Percentiles rank a stretch among this genome's conserved stretches.
Evolutionary conservation across 2,888 invertebrate genomes (phyloP).

Genomic region (Drosophila emarginata): DNA sequence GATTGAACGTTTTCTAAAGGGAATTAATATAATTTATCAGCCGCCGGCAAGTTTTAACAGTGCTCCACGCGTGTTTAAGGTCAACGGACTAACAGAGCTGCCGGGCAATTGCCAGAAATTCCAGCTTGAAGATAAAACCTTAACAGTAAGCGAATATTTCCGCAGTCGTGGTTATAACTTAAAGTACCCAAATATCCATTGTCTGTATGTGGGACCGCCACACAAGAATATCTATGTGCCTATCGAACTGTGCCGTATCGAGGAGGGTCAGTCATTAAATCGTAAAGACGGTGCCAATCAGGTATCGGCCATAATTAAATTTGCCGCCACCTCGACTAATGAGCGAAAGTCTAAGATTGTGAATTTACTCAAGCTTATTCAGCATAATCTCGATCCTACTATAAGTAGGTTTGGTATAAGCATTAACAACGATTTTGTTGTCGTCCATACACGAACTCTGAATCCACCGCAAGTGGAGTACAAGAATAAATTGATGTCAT

Average conservation of each 20-base stretch:
- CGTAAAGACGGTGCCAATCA: slow-evolving; percentile 91
- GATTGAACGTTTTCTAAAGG: slow-evolving; percentile 59
- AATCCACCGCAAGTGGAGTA: slow-evolving; percentile 89
- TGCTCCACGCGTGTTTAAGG: slow-evolving; percentile 64
- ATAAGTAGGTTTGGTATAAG: slow-evolving; percentile 92
- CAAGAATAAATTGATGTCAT: slow-evolving; percentile 37
- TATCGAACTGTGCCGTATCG: slow-evolving; percentile 90
- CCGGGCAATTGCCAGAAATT: slow-evolving; percentile 82
- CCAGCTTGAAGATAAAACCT: slow-evolving; percentile 45
- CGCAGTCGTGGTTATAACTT: slow-evolving; percentile 75
- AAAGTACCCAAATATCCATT: slow-evolving; percentile 88
- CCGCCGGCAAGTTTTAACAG: slow-evolving; percentile 69
- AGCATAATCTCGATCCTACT: slow-evolving; percentile 82
- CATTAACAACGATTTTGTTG: slow-evolving; percentile 88
- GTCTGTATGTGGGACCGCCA: slow-evolving; percentile 91
- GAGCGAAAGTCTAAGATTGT: slow-evolving; percentile 91
- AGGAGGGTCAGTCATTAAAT: slow-evolving; percentile 88
- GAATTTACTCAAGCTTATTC: slow-evolving; percentile 79
- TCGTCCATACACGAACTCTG: slow-evolving; percentile 90
- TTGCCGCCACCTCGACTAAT: slow-evolving; percentile 91
- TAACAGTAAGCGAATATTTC: slow-evolving; percentile 82
- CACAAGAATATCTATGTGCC: slow-evolving; percentile 90
- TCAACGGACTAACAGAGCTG: slow-evolving; percentile 53
- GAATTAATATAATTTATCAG: slow-evolving; percentile 72
- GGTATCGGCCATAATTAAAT: slow-evolving; percentile 92